Percentiles rank a stretch among this genome's conserved stretches.
Evolutionary conservation across 1,140 invertebrate species (phyloP).

Genomic region (Ceratina calcarata): DNA sequence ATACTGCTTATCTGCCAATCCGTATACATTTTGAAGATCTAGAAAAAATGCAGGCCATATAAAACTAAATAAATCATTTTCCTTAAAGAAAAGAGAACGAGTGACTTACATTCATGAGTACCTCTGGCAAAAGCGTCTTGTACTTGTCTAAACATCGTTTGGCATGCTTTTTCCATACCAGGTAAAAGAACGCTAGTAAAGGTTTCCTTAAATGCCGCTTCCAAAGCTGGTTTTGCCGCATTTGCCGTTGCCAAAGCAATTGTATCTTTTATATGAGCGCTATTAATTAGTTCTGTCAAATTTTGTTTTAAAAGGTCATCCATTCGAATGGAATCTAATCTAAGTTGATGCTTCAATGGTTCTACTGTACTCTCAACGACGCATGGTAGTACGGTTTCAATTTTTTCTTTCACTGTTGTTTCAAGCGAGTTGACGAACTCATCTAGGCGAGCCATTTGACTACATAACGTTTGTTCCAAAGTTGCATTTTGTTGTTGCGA

Average conservation of each 20-base stretch:
- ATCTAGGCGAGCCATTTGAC: slow-evolving; percentile 77
- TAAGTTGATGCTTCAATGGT: slow-evolving; percentile 86
- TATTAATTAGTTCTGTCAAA: slow-evolving; percentile 88
- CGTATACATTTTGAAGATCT: slow-evolving; percentile 76
- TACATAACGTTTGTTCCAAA: slow-evolving; percentile 79
- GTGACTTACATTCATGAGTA: slow-evolving; percentile 91
- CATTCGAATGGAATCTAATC: slow-evolving; percentile 87
- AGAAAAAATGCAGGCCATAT: slow-evolving; percentile 39
- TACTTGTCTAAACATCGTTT: slow-evolving; percentile 92
- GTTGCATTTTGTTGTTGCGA: slow-evolving; percentile 74
- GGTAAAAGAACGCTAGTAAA: slow-evolving; percentile 89
- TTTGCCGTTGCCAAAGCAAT: slow-evolving; percentile 85
- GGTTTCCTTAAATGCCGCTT: slow-evolving; percentile 87
- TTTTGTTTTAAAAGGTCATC: slow-evolving; percentile 90
- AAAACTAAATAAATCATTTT: background rate
- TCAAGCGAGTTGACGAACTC: slow-evolving; percentile 82
- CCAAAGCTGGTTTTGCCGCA: slow-evolving; percentile 84
- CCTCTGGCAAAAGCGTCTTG: slow-evolving; percentile 92
- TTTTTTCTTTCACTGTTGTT: slow-evolving; percentile 86
- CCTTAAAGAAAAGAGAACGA: background rate
- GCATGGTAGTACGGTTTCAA: slow-evolving; percentile 83
- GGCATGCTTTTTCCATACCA: slow-evolving; percentile 90
- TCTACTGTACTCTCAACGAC: slow-evolving; percentile 85
- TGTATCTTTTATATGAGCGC: slow-evolving; percentile 87
- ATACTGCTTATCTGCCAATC: slow-evolving; percentile 70